Base-by-base conservation (phyloP, 2,797 vertebrate species). In the Sebastes diploproa region DNA sequence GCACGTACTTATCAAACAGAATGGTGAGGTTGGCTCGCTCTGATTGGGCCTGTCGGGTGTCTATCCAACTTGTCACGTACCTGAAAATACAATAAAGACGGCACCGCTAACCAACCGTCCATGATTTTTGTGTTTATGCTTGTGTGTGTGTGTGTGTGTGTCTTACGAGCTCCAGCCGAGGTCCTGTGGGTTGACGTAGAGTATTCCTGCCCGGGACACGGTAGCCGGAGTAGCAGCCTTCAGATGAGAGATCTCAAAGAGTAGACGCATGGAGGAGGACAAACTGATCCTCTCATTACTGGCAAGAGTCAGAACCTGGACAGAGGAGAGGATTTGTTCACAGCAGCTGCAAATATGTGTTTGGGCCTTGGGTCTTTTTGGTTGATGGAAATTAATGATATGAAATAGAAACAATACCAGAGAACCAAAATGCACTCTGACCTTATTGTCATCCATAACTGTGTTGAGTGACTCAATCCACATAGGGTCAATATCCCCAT, bases 381-480 rank as follows among this genome's bases (percentile, higher is more conserved):
- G 2, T 42, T 42, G 5, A 42, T 14, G 38, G 13, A 42, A 42
- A 42, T 42, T 0, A 42, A 42, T 42, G 38, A 42, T 42, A 2
- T 42, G 13, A 3, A 42, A 59, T 32, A 2, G 2, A 58, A 65
- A 77, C 2, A 36, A 50, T 25, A 69, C 23, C 10, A 29, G 12
- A 52, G n/a, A 60, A 54, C 3, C 68, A 14, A 55, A 10, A 60
- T 46, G 2, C 14, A 42, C 20, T 20, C 73, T 77, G 38, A 96
- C 95, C 95, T 97, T 96, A 58, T 96, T 97, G 85, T 96, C 91
- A 65, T 96, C 95, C 96, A 96, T 95, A 8, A 96, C 94, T 16
- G 96, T 97, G 74, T 96, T 97, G 16, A 97, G 93, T 27, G 95
- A 96, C 83, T 97, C 95, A 0, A 96, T 95, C 96, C 96, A 96